Conservation (phyloP, 2,888 invertebrate genomes). For the Drymonia ruficornis region DNA sequence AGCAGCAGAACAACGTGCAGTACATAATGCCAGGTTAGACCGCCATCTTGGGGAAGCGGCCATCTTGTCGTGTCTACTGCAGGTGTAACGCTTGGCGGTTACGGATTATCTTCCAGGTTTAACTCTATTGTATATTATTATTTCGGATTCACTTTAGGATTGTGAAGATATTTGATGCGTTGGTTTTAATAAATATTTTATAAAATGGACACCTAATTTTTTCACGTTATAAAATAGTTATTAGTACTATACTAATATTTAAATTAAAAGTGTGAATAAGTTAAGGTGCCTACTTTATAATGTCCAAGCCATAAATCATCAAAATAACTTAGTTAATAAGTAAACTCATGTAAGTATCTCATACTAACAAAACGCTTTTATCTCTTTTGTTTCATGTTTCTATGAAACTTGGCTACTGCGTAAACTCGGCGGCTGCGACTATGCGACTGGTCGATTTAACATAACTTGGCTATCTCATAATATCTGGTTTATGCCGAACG, state of each 20-base stretch:
- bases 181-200: not conserved
- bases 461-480: conserved; percentile 73
- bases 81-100: conserved; percentile 75
- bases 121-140: conserved; percentile 51
- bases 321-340: conserved; percentile 48
- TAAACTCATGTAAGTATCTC: conserved; percentile 59
- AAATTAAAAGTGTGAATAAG: not conserved
- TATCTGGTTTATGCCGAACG: conserved; percentile 82
- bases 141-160: conserved; percentile 22
- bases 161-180: conserved; percentile 14
- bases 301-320: conserved; percentile 25
- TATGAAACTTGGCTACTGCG: conserved; percentile 82
- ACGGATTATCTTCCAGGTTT: conserved; percentile 45
- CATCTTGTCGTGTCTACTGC: conserved; percentile 48
- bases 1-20: conserved; percentile 91
- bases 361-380: conserved; percentile 83
- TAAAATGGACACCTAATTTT: not conserved
- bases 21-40: conserved; percentile 95
- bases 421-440: conserved; percentile 37
- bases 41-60: conserved; percentile 60
- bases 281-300: conserved; percentile 10
- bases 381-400: conserved; percentile 84
- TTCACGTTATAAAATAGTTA: not conserved
- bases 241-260: no score
- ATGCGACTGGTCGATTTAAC: conserved; percentile 67